phyloP scores from a whole-genome alignment of 2,797 vertebrate species.

The Euphonia xanthogaster region DNA sequence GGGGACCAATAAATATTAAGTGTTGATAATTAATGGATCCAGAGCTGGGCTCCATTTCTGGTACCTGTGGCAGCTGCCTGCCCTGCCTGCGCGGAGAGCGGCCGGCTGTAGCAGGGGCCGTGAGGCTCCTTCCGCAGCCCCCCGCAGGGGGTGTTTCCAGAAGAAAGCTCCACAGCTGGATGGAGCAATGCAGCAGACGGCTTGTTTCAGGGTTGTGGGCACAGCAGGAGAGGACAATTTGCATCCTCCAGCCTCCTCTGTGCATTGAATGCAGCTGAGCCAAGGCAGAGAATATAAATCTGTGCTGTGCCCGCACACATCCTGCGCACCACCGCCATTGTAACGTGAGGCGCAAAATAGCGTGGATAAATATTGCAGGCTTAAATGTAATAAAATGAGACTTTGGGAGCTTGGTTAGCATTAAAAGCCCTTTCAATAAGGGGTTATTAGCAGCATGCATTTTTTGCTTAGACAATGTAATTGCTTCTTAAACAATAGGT shows the following conservation, averaged over 20 bases:
- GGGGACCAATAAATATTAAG: neutral
- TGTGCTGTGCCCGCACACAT: fast-evolving
- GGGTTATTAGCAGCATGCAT: neutral
- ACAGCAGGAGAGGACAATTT: neutral
- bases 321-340: neutral
- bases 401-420: neutral
- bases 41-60: neutral
- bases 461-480: neutral
- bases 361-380: fast-evolving
- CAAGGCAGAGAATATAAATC: neutral
- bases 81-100: fast-evolving
- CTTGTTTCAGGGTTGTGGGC: neutral
- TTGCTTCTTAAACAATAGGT: neutral
- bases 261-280: neutral
- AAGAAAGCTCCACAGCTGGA: neutral
- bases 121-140: fast-evolving
- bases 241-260: neutral
- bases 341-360: neutral
- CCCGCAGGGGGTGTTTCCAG: neutral
- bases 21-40: neutral
- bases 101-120: neutral
- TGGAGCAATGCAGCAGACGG: neutral
- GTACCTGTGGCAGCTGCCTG: neutral
- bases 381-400: neutral
- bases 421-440: neutral